Evolutionary conservation across 2,888 invertebrate genomes (phyloP), one percentile per base, ranked within the genome.

Genomic region (Platycheirus rosarum): DNA sequence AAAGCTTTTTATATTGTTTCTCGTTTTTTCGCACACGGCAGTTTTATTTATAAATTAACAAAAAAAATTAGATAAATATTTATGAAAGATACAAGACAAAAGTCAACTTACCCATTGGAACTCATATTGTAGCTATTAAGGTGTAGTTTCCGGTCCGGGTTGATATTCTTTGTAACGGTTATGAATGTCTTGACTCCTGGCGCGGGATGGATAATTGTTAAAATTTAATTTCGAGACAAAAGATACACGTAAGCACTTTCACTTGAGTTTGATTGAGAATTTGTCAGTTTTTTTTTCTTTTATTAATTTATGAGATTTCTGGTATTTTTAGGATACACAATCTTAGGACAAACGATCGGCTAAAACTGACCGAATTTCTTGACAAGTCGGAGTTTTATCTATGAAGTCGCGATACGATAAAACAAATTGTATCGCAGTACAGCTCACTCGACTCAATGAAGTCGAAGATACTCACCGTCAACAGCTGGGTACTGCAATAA

Each of bases 401-500:
- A 49, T 26, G 7, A 32, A 46, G 26, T 20, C 37, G 42, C 11
- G 42, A 13, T 60, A 18, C n/a, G 29, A 60, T 40, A 42, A 29
- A 60, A 40, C 13, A 35, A 29, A 48, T 29, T 42, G 37, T 73
- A 73, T 62, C 63, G 53, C 23, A 20, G 20, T 32, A 44, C 62
- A 62, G 69, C 40, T 46, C 44, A 62, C 26, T 60, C 9, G 37
- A 60, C 51, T 78, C 37, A 40, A 46, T 62, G 68, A 78, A 48
- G 42, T 68, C 20, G 14, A 68, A 49, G 68, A 74, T 68, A 79
- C 55, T 73, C 57, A 66, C n/a, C 37, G 51, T 18, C 42, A 53
- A 46, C 68, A 79, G 79, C 74, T 79, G 65, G 62, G 44, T 16
- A 75, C 26, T 13, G 55, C 35, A 79, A 69, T 69, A 74, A 74